Evolutionary conservation across 2,113 vertebrate genomes (phyloP).

Genomic region (Pelvicachromis taeniatus): DNA sequence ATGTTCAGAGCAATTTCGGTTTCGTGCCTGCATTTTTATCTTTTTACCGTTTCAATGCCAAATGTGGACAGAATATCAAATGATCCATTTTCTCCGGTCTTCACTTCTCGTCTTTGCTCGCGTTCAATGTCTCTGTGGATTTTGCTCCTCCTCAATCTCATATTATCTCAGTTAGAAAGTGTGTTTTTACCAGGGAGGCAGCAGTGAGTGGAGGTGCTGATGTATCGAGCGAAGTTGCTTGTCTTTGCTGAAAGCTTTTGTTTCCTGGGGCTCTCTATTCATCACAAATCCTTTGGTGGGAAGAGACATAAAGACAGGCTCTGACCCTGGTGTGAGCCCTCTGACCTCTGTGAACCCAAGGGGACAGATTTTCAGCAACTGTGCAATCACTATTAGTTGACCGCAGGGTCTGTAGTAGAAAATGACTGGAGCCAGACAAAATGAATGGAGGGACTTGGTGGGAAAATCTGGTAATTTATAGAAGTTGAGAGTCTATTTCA

Average conservation of each 20-base stretch:
- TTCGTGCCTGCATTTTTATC: not conserved
- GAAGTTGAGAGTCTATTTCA: conserved; percentile 93
- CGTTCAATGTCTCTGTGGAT: conserved; percentile 40
- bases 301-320: conserved; percentile 83
- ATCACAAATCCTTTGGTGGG: conserved; percentile 96
- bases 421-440: conserved; percentile 71
- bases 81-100: conserved; percentile 8
- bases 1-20: not conserved
- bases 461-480: conserved; percentile 91
- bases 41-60: not conserved
- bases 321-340: conserved; percentile 87
- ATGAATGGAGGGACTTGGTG: conserved; percentile 83
- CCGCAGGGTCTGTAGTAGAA: conserved; percentile 73
- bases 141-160: conserved; percentile 14
- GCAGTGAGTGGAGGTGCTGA: conserved; percentile 83
- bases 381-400: conserved; percentile 79
- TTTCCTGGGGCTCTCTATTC: conserved; percentile 86
- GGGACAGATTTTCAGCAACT: conserved; percentile 86
- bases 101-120: conserved; percentile 18
- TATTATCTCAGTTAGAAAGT: conserved; percentile 77
- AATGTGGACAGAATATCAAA: conserved; percentile 19
- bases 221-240: conserved; percentile 91
- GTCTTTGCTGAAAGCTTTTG: conserved; percentile 86
- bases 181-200: conserved; percentile 75
- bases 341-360: conserved; percentile 90